A percentile compares a stretch with the other conserved stretches of the same genome.
These are phyloP conservation scores for Choreutis nemorana DNA, from an alignment of 2,888 invertebrate genomes.

Conservation along the genomic window DNA sequence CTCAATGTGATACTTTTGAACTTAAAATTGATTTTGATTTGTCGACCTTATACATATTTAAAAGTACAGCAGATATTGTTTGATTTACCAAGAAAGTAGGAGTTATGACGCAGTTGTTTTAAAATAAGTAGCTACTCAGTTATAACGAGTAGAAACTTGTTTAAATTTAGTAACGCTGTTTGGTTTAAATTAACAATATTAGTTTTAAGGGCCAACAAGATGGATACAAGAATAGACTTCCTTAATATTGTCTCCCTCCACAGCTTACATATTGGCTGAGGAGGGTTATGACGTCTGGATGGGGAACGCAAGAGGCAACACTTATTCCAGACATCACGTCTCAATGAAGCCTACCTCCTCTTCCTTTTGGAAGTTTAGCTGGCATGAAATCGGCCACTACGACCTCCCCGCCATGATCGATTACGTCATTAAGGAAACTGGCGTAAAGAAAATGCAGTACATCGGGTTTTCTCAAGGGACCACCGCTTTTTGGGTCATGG, in stretches of 20 bases:
- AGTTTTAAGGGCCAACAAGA: too few species aligned
- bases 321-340: constrained; percentile 72
- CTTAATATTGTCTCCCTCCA: too few species aligned
- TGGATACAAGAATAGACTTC: too few species aligned
- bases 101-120: too few species aligned
- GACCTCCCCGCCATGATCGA: constrained; percentile 82
- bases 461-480: constrained; percentile 79
- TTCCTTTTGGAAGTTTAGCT: constrained; percentile 66
- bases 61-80: too few species aligned
- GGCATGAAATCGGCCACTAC: constrained; percentile 78
- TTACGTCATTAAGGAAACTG: constrained; percentile 63
- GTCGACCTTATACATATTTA: too few species aligned
- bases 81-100: too few species aligned
- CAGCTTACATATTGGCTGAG: constrained; percentile 75
- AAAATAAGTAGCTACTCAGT: too few species aligned
- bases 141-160: background rate
- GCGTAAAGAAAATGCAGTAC: constrained; percentile 67
- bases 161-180: too few species aligned
- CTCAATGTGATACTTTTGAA: too few species aligned
- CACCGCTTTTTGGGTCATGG: constrained; percentile 69
- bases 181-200: too few species aligned
- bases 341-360: constrained; percentile 32
- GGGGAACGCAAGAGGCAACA: constrained; percentile 85
- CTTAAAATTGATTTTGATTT: too few species aligned
- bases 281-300: constrained; percentile 83